Conservation (phyloP, 2,888 invertebrate genomes). For the Monopis laevigella region DNA sequence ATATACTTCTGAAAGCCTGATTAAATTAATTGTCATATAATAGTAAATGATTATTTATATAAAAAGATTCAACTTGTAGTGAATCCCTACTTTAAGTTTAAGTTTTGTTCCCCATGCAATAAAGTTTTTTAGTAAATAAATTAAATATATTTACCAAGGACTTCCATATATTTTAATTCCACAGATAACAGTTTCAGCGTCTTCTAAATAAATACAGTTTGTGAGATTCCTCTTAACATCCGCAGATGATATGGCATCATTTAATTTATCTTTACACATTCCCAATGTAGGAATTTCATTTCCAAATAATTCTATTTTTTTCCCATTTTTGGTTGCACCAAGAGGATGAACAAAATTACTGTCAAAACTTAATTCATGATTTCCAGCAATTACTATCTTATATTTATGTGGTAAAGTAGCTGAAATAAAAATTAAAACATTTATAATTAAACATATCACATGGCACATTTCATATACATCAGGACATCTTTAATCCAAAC, state of each 20-base stretch:
- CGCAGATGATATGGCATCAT: conserved; percentile 71
- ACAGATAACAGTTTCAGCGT: conserved; percentile 70
- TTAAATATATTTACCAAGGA: conserved; percentile 70
- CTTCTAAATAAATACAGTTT: conserved; percentile 82
- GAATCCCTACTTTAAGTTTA: too few relatives aligned
- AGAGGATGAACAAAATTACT: conserved; percentile 71
- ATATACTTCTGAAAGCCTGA: too few relatives aligned
- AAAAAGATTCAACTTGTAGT: too few relatives aligned
- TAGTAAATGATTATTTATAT: too few relatives aligned
- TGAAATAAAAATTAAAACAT: conserved; percentile 24
- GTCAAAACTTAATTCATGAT: conserved; percentile 87
- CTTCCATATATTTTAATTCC: conserved; percentile 84
- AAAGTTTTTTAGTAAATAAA: too few relatives aligned
- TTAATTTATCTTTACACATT: conserved; percentile 69
- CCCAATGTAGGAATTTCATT: conserved; percentile 74
- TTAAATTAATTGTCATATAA: too few relatives aligned
- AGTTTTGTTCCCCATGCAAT: too few relatives aligned
- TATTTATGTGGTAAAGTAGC: conserved; percentile 76
- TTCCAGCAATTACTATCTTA: conserved; percentile 86
- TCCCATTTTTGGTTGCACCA: conserved; percentile 25
- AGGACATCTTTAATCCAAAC: conserved; percentile 1
- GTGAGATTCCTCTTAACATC: conserved; percentile 74
- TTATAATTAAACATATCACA: conserved; percentile 10
- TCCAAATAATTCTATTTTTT: conserved; percentile 36
- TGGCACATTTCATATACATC: background rate